Evolutionary conservation across 53 echinoderm and acorn worm genomes (phyloP), one percentile per base, ranked within the genome.

Genomic region (Glandiceps talaboti): DNA sequence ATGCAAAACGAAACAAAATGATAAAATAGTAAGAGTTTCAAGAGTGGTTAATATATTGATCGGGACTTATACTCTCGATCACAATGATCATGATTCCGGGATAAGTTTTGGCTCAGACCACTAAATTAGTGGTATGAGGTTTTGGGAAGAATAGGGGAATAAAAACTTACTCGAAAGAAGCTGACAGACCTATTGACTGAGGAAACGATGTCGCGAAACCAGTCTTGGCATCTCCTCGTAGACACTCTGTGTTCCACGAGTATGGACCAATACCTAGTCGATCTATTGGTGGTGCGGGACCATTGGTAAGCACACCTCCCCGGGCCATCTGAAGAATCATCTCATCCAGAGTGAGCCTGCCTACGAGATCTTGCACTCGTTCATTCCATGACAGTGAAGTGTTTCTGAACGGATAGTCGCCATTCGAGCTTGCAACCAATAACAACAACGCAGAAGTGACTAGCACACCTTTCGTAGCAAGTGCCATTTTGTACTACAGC

Each of bases 171-270:
- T 90, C 92, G 77, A 96, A 96, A 20, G 92, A 82, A 25, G 96
- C 92, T 73, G 96, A 85, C 25, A 96, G 74, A 25, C 96, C 96
- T 14, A 96, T 80, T 28, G 96, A 90, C 76, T 92, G 85, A 1
- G 96, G 92, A 74, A 88, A 96, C 0, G 90, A 84, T 26, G 96
- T 96, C 25, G 96, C 96, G 83, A 92, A 88, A 0, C 90, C 92
- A 14, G 92, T 88, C 28, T 76, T 30, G 6, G 85, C 90, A 76
- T 92, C 92, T 14, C 96, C 96, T 0, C 83, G 82, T 31, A 96
- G 76, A 72, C 96, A 96, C 81, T 96, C 92, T 0, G 90, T 96
- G 80, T 90, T 87, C 96, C 96, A 96, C 27, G 83, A 88, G 80
- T 96, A 90, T 27, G 85, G 90, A 29, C 84, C 78, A 27, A 96